phyloP scores from a whole-genome alignment of 92 coral and sea anemone genomes.

The Porites rus region DNA sequence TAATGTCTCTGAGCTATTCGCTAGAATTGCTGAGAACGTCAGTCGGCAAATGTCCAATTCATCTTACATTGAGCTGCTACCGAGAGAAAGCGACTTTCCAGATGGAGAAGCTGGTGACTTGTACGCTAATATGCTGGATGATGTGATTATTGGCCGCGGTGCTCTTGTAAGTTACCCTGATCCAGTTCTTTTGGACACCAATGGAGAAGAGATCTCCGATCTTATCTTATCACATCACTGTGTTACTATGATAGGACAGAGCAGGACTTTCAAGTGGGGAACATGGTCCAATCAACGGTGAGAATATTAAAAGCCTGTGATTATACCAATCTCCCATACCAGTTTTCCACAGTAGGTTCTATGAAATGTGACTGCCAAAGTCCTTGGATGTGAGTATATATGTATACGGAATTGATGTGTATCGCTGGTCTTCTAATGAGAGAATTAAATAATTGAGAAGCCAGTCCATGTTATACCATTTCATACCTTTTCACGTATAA shows the following conservation, averaged over 20 bases:
- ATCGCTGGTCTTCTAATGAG: too few relatives aligned
- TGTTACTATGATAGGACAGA: slow-evolving; percentile 43
- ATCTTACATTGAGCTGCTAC: background rate
- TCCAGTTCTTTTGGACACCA: slow-evolving; percentile 55
- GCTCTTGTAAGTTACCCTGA: slow-evolving; percentile 53
- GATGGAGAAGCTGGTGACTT: background rate
- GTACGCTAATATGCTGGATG: slow-evolving; percentile 14
- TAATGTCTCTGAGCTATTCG: slow-evolving; percentile 58
- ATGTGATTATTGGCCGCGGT: slow-evolving; percentile 20
- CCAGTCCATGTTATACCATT: too few relatives aligned
- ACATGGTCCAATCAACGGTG: slow-evolving; percentile 25
- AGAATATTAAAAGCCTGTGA: background rate
- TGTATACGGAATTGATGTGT: too few relatives aligned
- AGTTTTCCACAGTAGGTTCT: background rate
- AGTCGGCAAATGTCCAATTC: background rate
- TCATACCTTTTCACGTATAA: too few relatives aligned
- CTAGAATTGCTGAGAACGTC: slow-evolving; percentile 35
- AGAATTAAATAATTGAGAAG: too few relatives aligned
- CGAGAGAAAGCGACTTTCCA: background rate
- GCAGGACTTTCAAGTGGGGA: slow-evolving; percentile 48
- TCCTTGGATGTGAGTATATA: too few relatives aligned
- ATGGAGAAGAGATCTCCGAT: slow-evolving; percentile 30
- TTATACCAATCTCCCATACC: background rate
- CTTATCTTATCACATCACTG: slow-evolving; percentile 33
- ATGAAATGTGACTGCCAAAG: background rate